Percentiles rank a stretch among this genome's conserved stretches.
phyloP scores from a whole-genome alignment of 2,113 vertebrate genomes.

The Myiozetetes cayanensis region DNA sequence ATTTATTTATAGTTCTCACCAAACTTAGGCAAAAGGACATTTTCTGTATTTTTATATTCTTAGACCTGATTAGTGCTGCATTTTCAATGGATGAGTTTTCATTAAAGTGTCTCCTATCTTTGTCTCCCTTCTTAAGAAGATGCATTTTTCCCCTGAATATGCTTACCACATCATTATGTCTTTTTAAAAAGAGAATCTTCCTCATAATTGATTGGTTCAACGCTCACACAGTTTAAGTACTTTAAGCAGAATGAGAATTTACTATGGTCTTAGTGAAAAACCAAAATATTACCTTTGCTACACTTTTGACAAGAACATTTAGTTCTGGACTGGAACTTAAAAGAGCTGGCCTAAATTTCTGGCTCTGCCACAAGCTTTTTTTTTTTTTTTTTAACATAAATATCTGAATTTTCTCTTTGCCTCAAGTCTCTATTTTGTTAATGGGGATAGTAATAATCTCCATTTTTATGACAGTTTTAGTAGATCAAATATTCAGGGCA shows the following conservation, averaged over 20 bases:
- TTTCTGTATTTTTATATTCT: not conserved
- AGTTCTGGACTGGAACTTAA: not conserved
- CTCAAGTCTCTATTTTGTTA: not conserved
- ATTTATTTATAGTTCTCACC: not conserved
- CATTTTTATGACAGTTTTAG: not conserved
- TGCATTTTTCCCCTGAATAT: not conserved
- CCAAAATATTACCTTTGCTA: not conserved
- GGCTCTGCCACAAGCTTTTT: not conserved
- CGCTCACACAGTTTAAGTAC: not conserved
- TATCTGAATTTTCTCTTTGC: not conserved
- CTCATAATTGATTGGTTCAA: not conserved
- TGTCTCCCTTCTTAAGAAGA: not conserved
- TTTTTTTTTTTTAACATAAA: not conserved
- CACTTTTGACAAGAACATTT: not conserved
- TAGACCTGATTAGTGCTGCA: not conserved
- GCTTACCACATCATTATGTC: not conserved
- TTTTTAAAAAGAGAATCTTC: not conserved
- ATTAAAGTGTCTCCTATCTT: not conserved
- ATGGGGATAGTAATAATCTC: not conserved
- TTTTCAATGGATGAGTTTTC: not conserved
- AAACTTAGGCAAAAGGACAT: not conserved
- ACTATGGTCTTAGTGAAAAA: not conserved
- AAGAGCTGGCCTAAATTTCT: not conserved
- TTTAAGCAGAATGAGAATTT: not conserved
- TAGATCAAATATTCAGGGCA: not conserved